phyloP scores from a whole-genome alignment of 2,888 invertebrate species.

The Clunio marinus region DNA sequence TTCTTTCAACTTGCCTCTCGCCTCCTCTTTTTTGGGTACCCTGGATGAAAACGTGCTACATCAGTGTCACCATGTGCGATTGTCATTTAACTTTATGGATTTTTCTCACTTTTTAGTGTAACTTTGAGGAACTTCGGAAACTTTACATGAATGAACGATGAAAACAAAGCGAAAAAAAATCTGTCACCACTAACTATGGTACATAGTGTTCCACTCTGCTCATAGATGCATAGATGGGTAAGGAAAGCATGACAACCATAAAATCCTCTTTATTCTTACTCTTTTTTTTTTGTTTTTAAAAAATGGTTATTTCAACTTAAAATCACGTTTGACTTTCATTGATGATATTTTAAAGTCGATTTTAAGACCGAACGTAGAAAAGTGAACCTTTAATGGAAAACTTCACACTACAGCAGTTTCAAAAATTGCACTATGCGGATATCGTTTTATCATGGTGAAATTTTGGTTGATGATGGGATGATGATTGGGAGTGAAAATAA shows the following conservation, averaged over 20 bases:
- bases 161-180: background rate
- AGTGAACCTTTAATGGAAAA: constrained; percentile 7
- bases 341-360: constrained; percentile 11
- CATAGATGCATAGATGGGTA: background rate
- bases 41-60: constrained; percentile 18
- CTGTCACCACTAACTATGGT: constrained; percentile 23
- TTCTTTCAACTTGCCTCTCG: background rate
- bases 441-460: too few relatives aligned
- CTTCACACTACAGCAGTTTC: background rate
- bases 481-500: background rate
- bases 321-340: constrained; percentile 22
- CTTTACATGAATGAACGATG: background rate
- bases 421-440: background rate
- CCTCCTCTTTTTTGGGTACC: background rate
- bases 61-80: constrained; percentile 13
- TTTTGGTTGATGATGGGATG: background rate
- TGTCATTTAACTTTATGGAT: constrained; percentile 24
- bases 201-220: background rate
- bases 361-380: background rate
- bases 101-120: background rate
- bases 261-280: background rate
- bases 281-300: background rate
- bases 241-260: constrained; percentile 15
- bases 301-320: constrained; percentile 10
- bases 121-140: constrained; percentile 12